Evolutionary conservation across 2,888 invertebrate genomes (phyloP), one percentile per base, ranked within the genome.

Genomic region (Pyrrhosoma nymphula): DNA sequence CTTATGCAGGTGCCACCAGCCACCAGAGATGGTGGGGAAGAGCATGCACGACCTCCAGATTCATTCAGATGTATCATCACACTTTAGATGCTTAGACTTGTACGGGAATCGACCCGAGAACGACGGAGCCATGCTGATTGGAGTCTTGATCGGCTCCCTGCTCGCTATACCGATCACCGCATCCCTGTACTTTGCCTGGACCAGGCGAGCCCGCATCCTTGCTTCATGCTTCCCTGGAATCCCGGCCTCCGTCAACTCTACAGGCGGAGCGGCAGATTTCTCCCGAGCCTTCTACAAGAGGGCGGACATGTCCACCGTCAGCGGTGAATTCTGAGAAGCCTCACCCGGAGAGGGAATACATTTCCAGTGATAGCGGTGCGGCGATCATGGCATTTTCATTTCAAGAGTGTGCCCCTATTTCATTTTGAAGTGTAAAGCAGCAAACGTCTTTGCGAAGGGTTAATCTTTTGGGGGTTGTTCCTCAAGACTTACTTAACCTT

Each of bases 221-320:
- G 18, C 35, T 14, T 8, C 60, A 39, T 55, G 95, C 12, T 60
- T 69, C 26, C 82, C 69, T 2, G 56, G 95, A 8, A 56, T 56
- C 56, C 55, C 90, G 89, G 98, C 98, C 0, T 98, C 98, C 97
- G 97, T 97, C 96, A 97, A 97, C 90, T 97, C 97, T 0, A 97
- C 97, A 4, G 97, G 97, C 2, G 97, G 98, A 0, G 98, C 98
- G 0, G 97, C 97, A 0, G 97, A 97, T 56, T 98, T 97, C 95
- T 98, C 98, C 0, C 97, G 98, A 23, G 98, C 98, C 0, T 98
- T 98, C 96, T 98, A 98, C 97, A 98, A 98, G 96, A 97, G 98
- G 89, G 97, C 98, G 0, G 97, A 97, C 0, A 97, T 97, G 2
- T 88, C 95, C 10, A 69, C 69, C 47, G 55, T 14, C 69, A n/a